phyloP scores from a whole-genome alignment of 37 sponge, comb jelly and placozoan species.

The Corticium candelabrum region DNA sequence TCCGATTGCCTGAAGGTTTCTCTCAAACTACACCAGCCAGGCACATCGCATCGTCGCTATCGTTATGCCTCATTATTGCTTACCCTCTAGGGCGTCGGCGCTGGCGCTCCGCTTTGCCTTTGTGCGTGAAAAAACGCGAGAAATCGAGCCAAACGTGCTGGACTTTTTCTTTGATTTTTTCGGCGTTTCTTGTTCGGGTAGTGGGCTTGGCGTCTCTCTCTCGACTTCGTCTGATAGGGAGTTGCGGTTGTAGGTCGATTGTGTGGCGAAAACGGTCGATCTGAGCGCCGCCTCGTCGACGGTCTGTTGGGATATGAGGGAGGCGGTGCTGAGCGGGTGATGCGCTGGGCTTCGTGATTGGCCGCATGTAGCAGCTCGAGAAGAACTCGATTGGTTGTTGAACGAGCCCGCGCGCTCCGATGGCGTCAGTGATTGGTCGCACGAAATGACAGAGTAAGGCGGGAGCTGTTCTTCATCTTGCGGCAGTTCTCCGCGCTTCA shows the following conservation, averaged over 20 bases:
- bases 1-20: too few species aligned
- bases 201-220: not conserved
- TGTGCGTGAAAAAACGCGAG: not conserved
- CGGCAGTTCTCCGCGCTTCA: not conserved
- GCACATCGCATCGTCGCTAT: too few species aligned
- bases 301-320: not conserved
- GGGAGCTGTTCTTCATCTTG: too few species aligned
- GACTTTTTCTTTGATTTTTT: not conserved
- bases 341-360: not conserved
- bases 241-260: not conserved
- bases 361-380: not conserved
- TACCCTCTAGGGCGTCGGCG: not conserved
- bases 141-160: not conserved
- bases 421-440: not conserved
- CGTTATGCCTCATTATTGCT: too few species aligned
- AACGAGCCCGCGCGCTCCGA: not conserved
- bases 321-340: not conserved
- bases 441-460: too few species aligned
- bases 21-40: too few species aligned
- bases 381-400: not conserved
- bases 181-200: not conserved
- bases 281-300: not conserved
- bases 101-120: not conserved
- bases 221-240: not conserved
- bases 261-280: conserved; percentile 7